A percentile compares a stretch with the other conserved stretches of the same genome.
Evolutionary conservation across 2,113 vertebrate genomes (phyloP).

Genomic region (Nymphicus hollandicus): DNA sequence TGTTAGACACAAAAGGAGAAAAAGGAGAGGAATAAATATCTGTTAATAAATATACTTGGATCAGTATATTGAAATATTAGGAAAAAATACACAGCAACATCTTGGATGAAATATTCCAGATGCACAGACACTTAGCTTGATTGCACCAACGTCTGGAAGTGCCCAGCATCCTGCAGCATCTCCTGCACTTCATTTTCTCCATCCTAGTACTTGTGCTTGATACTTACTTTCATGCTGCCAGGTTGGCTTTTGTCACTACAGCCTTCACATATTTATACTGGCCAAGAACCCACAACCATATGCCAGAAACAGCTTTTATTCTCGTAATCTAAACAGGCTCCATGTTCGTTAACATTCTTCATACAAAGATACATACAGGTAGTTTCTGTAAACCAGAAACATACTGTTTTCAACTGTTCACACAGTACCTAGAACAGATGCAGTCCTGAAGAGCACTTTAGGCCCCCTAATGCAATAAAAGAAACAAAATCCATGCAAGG

Average conservation of each 20-base stretch:
- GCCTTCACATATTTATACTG: not conserved
- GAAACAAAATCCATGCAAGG: conserved; percentile 17
- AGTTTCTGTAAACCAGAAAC: conserved; percentile 47
- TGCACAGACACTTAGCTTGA: not conserved
- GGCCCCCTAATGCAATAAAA: not conserved
- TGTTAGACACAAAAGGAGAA: not conserved
- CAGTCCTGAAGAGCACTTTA: not conserved
- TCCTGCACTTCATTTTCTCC: not conserved
- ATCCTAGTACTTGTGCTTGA: not conserved
- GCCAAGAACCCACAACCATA: not conserved
- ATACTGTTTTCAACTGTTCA: not conserved
- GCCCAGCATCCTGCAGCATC: not conserved
- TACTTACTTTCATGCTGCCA: not conserved
- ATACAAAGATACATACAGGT: conserved; percentile 23
- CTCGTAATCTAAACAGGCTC: not conserved
- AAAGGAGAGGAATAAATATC: not conserved
- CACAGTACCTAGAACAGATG: conserved; percentile 22
- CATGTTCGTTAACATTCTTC: conserved; percentile 12
- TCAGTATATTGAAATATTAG: not conserved
- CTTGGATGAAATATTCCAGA: not conserved
- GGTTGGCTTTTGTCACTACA: not conserved
- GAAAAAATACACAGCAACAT: not conserved
- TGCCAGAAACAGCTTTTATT: conserved; percentile 46
- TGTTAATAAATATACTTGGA: not conserved
- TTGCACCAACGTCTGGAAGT: not conserved